Conservation (phyloP, 2,888 invertebrate genomes). For the Pristionchus exspectatus region DNA sequence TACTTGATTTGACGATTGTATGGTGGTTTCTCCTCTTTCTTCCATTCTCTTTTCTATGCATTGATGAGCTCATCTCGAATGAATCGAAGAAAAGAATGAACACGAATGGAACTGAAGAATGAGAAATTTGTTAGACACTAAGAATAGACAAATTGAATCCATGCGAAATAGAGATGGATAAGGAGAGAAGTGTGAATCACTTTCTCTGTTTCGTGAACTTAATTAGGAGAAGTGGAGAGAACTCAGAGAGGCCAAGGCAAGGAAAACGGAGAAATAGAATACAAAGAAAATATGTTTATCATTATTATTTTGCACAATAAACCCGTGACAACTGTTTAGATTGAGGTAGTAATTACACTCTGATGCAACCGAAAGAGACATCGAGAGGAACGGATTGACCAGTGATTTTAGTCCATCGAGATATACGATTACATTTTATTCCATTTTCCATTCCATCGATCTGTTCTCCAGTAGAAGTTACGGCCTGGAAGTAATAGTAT, state of each 20-base stretch:
- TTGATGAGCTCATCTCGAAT: conserved; percentile 38
- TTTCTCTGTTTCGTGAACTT: conserved; percentile 36
- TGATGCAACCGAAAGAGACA: conserved; percentile 5
- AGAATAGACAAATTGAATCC: background rate
- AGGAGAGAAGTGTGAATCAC: conserved; percentile 32
- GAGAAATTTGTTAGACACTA: background rate
- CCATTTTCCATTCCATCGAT: background rate
- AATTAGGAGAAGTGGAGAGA: conserved; percentile 24
- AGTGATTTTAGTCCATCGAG: conserved; percentile 36
- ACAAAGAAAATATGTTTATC: background rate
- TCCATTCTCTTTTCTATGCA: conserved; percentile 39
- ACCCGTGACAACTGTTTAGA: background rate
- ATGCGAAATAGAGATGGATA: conserved; percentile 2
- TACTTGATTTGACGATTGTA: conserved; percentile 45
- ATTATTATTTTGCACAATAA: background rate
- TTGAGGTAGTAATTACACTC: background rate
- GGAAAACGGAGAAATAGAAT: background rate
- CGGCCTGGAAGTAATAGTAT: background rate
- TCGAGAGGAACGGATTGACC: background rate
- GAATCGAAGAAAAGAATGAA: conserved; percentile 24
- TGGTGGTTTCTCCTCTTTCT: conserved; percentile 25
- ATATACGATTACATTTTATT: conserved; percentile 32
- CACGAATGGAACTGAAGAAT: conserved; percentile 2
- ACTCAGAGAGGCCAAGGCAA: background rate
- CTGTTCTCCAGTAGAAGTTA: background rate